Base-by-base conservation (phyloP, 2,888 invertebrate genomes). In the Sinotaia quadrata region DNA sequence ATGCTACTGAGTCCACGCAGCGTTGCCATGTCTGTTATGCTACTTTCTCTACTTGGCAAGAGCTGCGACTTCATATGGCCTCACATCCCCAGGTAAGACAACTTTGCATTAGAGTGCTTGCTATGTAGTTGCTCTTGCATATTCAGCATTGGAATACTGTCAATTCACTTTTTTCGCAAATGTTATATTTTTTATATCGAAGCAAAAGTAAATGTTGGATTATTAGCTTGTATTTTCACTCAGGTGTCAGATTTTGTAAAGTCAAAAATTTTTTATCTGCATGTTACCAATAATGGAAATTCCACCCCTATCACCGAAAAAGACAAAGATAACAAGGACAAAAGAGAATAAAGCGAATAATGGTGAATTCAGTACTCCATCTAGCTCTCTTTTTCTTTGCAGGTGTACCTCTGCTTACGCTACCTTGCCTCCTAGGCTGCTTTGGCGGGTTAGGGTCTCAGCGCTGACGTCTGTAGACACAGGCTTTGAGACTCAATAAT, bases 21-120 rank as follows among this genome's bases (percentile, higher is more conserved):
- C 75, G 81, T 61, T 84, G 83, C 72, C 81, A 80, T 27, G 71
- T 83, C 8, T 84, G 84, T 67, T 80, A 79, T 31, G 79, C 81
- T 8, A 83, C 79, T 57, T 84, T 83, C 71, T 69, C 75, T 41
- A 74, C 72, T 18, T 79, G 81, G 67, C 81, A 81, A 41, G 83
- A 83, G 47, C 75, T 83, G 15, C 82, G 83, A 66, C 77, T 78
- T 29, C 84, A 84, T 60, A 75, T 84, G 75, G 74, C 80, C 21
- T 79, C 82, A 15, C 83, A 83, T 62, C 82, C 83, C 1, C 75
- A 76, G 69, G 73, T 75, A 58, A 27, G 56, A 18, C 24, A 15
- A 4, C 24, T 27, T 27, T 15, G 29, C 27, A 37, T 37, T 15
- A 27, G 54, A 37, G 10, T 49, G 52, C 52, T 36, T 52, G 52